Evolutionary conservation across 2,888 invertebrate species (phyloP).

Genomic region (Emmelina monodactyla): DNA sequence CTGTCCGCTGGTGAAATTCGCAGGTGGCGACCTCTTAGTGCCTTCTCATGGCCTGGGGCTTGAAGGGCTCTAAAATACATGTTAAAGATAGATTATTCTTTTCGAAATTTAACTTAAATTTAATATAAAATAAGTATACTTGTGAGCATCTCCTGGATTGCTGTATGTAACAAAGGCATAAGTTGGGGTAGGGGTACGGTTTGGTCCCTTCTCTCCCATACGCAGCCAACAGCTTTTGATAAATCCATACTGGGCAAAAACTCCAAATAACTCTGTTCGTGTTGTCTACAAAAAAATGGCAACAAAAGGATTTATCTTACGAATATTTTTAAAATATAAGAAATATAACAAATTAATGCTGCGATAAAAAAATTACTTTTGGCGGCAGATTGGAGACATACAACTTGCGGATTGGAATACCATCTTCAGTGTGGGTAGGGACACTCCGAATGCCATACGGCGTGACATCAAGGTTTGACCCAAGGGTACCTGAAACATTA

Average conservation of each 20-base stretch:
- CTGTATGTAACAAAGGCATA: conserved; percentile 67
- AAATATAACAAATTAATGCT: too few species aligned
- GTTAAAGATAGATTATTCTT: background rate
- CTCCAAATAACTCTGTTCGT: conserved; percentile 52
- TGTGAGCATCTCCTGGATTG: conserved; percentile 57
- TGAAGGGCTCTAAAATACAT: conserved; percentile 33
- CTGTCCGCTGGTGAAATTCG: conserved; percentile 66
- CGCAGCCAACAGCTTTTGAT: conserved; percentile 64
- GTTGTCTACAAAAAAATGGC: conserved; percentile 43
- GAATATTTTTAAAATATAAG: too few species aligned
- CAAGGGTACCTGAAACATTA: conserved; percentile 33
- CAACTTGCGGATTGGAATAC: conserved; percentile 65
- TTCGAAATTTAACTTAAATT: too few species aligned
- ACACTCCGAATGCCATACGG: conserved; percentile 33
- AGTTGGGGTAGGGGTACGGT: conserved; percentile 35
- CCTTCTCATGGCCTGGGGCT: conserved; percentile 43
- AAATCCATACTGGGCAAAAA: conserved; percentile 66
- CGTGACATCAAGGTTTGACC: conserved; percentile 30
- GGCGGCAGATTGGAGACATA: conserved; percentile 66
- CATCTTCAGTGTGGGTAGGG: conserved; percentile 63
- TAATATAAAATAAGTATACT: conserved; percentile 33
- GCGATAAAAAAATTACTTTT: too few species aligned
- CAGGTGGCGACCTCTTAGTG: conserved; percentile 39
- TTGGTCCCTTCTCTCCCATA: conserved; percentile 45
- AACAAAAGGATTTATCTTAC: too few species aligned